Base-by-base conservation (phyloP, 2,888 invertebrate species). In the Candidula unifasciata region DNA sequence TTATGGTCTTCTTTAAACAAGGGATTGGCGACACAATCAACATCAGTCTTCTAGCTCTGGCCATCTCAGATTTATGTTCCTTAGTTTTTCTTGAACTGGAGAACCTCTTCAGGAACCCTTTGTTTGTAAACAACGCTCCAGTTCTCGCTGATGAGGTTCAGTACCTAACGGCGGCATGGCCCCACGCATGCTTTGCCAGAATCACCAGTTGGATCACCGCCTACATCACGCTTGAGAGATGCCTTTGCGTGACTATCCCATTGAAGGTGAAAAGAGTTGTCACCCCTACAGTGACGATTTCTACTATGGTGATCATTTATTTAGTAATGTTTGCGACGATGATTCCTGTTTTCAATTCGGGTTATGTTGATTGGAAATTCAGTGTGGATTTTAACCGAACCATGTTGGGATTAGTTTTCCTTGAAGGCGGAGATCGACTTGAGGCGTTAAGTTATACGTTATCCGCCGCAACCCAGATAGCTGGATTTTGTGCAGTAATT, bases 1-100 rank as follows among this genome's bases (percentile, higher is more conserved):
- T 78, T 13, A 24, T 78, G 16, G n/a, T 82, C 1, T 52, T 82
- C 64, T 24, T 76, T 37, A 54, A 76, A 52, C 60, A 82, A 74
- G 76, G 76, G n/a, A 76, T 82, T 6, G 24, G 52, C n/a, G 30
- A 68, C 33, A 66, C 33, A 33, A 66, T 76, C 33, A 66, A 66
- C 76, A 76, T 60, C 3, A 44, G 76, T n/a, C 52, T 82, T 60
- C 54, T 82, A 37, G 30, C 76, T n/a, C 21, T 73, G 27, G 44
- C 73, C n/a, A 16, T 73, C n/a, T 73, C 73, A 13, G 73, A 73
- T 27, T n/a, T 73, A 10, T 73, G 73, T n/a, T 44, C 73, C 13
- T 33, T 73, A 8, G n/a, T 73, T n/a, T 44, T 44, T 10, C 27
- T 73, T 10, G 8, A 44, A 24, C 44, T 37, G 73, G n/a, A 44